A percentile compares a stretch with the other conserved stretches of the same genome.
Evolutionary conservation across 2,888 invertebrate species (phyloP).

Genomic region (Lutraria lutraria): DNA sequence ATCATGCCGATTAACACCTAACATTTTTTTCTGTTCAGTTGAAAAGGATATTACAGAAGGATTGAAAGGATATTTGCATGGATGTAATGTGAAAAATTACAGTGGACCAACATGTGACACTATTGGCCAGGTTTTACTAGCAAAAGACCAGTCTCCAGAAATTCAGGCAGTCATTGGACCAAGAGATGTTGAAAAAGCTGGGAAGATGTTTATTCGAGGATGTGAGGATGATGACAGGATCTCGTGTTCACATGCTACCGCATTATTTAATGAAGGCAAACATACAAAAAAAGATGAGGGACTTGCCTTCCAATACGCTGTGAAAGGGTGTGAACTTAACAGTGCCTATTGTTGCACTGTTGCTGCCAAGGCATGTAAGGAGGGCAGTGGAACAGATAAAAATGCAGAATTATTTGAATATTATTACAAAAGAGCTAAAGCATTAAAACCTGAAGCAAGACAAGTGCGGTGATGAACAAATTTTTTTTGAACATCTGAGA

Average conservation of each 20-base stretch:
- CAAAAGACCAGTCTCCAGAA: background rate
- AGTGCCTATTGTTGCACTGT: background rate
- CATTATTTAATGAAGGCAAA: conserved; percentile 32
- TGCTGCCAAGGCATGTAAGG: conserved; percentile 25
- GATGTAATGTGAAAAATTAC: conserved; percentile 77
- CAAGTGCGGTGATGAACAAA: too few relatives aligned
- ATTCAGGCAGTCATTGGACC: background rate
- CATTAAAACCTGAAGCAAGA: background rate
- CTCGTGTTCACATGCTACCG: conserved; percentile 93
- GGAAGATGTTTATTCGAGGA: conserved; percentile 92
- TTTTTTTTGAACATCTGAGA: too few relatives aligned
- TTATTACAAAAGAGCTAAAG: conserved; percentile 13
- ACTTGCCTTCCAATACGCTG: conserved; percentile 23
- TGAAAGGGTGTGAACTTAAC: conserved; percentile 32
- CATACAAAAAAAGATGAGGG: background rate
- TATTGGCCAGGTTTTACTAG: conserved; percentile 72
- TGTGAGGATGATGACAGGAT: conserved; percentile 93
- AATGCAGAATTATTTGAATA: conserved; percentile 30
- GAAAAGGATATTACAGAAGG: conserved; percentile 73
- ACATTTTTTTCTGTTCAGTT: conserved; percentile 55
- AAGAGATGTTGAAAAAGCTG: conserved; percentile 87
- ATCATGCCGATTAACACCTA: background rate
- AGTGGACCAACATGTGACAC: conserved; percentile 77
- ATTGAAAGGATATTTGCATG: conserved; percentile 74
- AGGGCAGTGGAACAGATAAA: conserved; percentile 30